Evolutionary conservation across 2,888 invertebrate species (phyloP).

Genomic region (Hyalella azteca): DNA sequence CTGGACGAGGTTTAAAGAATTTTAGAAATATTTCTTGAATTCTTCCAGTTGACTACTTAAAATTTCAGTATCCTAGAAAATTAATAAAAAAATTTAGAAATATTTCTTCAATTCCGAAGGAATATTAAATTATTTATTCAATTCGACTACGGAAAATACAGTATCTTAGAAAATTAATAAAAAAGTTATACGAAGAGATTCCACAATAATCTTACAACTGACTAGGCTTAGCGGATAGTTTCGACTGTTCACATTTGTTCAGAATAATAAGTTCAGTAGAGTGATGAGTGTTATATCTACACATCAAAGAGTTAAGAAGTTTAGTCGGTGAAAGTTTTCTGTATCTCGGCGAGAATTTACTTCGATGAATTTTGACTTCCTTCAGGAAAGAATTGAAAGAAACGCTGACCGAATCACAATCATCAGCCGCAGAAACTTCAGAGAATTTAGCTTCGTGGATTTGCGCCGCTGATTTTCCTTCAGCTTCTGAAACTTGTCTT

Average conservation of each 20-base stretch:
- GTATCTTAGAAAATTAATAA: no score
- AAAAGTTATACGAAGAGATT: no score
- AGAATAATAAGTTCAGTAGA: conserved; percentile 59
- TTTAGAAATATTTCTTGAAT: no score
- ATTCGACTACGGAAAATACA: no score
- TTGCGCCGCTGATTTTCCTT: conserved; percentile 73
- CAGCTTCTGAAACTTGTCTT: conserved; percentile 75
- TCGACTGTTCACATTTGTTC: conserved; percentile 43
- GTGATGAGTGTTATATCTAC: conserved; percentile 63
- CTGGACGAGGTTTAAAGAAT: no score
- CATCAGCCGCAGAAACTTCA: conserved; percentile 55
- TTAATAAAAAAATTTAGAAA: no score
- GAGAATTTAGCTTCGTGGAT: conserved; percentile 66
- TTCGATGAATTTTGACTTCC: conserved; percentile 68
- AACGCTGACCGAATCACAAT: conserved; percentile 42
- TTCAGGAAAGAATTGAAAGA: conserved; percentile 67
- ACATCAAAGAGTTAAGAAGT: conserved; percentile 61
- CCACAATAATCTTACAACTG: neutral
- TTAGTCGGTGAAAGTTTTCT: conserved; percentile 61
- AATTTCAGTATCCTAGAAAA: no score
- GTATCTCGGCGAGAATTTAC: conserved; percentile 64
- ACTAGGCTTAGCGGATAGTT: conserved; percentile 9
- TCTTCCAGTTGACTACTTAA: no score
- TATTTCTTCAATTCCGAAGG: no score
- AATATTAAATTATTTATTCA: no score